Evolutionary conservation across 2,113 vertebrate species (phyloP).

Genomic region (Heterotis niloticus): DNA sequence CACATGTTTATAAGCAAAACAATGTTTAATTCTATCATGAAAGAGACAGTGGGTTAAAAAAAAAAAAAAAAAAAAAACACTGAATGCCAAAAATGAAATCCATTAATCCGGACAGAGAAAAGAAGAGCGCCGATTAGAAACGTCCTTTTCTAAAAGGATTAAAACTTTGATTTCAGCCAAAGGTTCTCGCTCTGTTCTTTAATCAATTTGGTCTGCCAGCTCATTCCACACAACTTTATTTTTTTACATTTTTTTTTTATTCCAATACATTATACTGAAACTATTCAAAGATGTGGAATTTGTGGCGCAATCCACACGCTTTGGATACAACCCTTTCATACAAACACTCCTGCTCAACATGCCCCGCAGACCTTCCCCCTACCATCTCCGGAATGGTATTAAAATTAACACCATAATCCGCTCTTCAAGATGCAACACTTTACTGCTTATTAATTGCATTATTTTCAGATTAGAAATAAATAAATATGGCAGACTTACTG

Average conservation of each 20-base stretch:
- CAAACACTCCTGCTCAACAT: no score
- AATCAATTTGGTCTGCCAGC: conserved; percentile 55
- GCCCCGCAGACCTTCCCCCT: no score
- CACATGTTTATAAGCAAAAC: no score
- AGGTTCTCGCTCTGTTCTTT: conserved; percentile 42
- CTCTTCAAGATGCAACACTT: conserved; percentile 21
- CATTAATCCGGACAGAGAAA: conserved; percentile 51
- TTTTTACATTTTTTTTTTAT: neutral
- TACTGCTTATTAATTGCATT: conserved; percentile 4
- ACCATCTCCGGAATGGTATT: no score
- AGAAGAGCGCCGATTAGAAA: conserved; percentile 54
- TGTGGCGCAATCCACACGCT: conserved; percentile 29
- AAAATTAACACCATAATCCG: conserved; percentile 24
- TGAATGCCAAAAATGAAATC: conserved; percentile 22
- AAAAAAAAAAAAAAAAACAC: no score
- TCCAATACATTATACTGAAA: conserved; percentile 28
- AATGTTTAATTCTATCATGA: neutral
- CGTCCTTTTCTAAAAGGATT: conserved; percentile 55
- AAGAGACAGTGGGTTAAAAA: neutral
- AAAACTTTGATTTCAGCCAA: conserved; percentile 48
- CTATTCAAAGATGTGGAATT: conserved; percentile 30
- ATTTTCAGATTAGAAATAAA: no score
- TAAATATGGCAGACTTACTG: neutral
- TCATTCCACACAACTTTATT: conserved; percentile 35
- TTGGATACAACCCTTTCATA: no score